Percentiles rank a stretch among this genome's conserved stretches.
Conservation (phyloP, 2,888 invertebrate genomes). For the Caenorhabditis sp. region DNA sequence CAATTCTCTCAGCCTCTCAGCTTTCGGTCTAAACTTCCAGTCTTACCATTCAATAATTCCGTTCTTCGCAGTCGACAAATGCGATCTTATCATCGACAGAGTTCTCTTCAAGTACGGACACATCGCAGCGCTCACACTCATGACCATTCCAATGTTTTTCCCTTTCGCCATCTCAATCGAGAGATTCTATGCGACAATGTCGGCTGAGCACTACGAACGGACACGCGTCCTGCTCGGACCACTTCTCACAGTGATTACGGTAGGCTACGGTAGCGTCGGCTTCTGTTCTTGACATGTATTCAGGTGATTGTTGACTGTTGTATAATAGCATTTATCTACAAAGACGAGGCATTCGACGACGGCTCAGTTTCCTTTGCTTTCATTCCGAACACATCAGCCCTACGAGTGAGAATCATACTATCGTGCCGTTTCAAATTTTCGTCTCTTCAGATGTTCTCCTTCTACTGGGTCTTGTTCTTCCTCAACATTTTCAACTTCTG, state of each 20-base stretch:
- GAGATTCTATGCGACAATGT: constrained; percentile 13
- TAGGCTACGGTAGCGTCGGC: no score
- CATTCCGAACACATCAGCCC: constrained; percentile 16
- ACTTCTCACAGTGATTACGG: not conserved
- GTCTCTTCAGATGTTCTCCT: not conserved
- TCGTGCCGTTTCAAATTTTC: no score
- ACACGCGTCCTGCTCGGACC: constrained; percentile 16
- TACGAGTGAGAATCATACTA: no score
- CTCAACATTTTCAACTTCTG: constrained; percentile 15
- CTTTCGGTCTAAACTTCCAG: not conserved
- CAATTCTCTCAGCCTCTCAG: not conserved
- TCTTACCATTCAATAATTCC: constrained; percentile 5
- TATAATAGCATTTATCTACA: constrained; percentile 1
- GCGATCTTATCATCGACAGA: constrained; percentile 10
- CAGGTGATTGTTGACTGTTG: constrained; percentile 5
- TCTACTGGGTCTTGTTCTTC: constrained; percentile 10
- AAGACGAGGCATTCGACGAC: constrained; percentile 24
- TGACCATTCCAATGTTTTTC: constrained; percentile 30
- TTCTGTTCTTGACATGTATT: no score
- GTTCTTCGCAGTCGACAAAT: constrained; percentile 13
- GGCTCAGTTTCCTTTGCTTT: constrained; percentile 13
- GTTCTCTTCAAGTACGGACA: constrained; percentile 24
- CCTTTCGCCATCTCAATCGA: constrained; percentile 30
- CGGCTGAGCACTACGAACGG: constrained; percentile 9
- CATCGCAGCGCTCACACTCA: constrained; percentile 1